Evolutionary conservation across 2,888 invertebrate genomes (phyloP), one percentile per base, ranked within the genome.

Genomic region (Cephalotes varians): DNA sequence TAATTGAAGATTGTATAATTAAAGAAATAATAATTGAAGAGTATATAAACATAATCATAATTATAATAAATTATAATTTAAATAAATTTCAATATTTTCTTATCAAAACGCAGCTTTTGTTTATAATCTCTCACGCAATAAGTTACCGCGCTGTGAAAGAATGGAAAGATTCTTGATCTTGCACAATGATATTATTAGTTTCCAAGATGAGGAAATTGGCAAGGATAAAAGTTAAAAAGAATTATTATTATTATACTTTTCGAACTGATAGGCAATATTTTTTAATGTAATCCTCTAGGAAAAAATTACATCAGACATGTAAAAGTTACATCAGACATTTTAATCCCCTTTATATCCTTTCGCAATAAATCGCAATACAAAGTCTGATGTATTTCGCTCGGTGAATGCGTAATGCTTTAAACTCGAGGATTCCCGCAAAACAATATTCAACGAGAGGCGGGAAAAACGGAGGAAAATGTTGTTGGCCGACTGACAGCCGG

Each of bases 401-500:
- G 9, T 31, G 25, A 7, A 21, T 44, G 54, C 12, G 18, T 25
- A 51, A 47, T 47, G 62, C 54, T 51, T 64, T 69, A 81, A 79
- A 58, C 37, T 58, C 21, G 72, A 64, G 21, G 21, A 40, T 82
- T 85, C 10, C 51, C 18, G 31, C 56, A 18, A 71, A 81, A 83
- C 34, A 25, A 34, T 34, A 44, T 56, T 25, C 76, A 80, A 86
- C 44, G 31, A 58, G 25, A 62, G 34, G 51, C 21, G 80, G 82
- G n/a, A 1, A 81, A 82, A 88, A 79, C 76, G 64, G 47, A 37
- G 37, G 65, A 65, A 69, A 79, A 44, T 3, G 40, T 47, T 56
- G 77, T 47, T 56, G 77, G 64, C 51, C 31, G 44, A 21, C 65
- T 71, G 40, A 62, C 47, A 67, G 71, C 60, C 54, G 69, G 47